phyloP scores from a whole-genome alignment of 2,797 vertebrate species.

The Molossus alvarezi region DNA sequence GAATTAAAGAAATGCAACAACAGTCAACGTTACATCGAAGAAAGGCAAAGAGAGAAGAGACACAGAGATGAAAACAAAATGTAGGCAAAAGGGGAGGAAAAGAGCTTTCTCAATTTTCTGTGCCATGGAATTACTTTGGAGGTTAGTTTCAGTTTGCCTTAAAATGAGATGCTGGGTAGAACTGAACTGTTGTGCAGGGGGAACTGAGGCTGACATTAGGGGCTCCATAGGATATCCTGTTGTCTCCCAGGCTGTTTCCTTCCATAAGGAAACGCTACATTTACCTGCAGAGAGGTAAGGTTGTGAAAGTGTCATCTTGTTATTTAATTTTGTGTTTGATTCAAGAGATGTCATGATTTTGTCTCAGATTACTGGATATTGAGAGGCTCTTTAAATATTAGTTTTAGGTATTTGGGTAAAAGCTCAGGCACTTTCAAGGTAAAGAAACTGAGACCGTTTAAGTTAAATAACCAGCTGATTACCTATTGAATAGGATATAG shows the following conservation, averaged over 20 bases:
- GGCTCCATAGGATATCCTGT: too few relatives aligned
- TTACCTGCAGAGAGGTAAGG: background rate
- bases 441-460: background rate
- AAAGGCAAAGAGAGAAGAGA: background rate
- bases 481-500: background rate
- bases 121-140: background rate
- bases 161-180: background rate
- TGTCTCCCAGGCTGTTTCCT: background rate
- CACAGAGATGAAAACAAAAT: background rate
- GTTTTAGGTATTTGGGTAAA: constrained; percentile 42
- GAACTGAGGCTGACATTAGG: background rate
- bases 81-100: background rate
- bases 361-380: background rate
- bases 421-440: background rate
- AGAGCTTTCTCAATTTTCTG: background rate
- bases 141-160: background rate
- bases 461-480: background rate
- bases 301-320: background rate
- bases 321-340: constrained; percentile 7
- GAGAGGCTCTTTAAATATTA: background rate
- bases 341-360: constrained; percentile 5
- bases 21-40: background rate
- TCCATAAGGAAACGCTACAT: background rate
- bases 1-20: constrained; percentile 1
- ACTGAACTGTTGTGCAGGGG: background rate